Conservation (phyloP, 1,140 invertebrate genomes). For the Lutraria rhynchaena region DNA sequence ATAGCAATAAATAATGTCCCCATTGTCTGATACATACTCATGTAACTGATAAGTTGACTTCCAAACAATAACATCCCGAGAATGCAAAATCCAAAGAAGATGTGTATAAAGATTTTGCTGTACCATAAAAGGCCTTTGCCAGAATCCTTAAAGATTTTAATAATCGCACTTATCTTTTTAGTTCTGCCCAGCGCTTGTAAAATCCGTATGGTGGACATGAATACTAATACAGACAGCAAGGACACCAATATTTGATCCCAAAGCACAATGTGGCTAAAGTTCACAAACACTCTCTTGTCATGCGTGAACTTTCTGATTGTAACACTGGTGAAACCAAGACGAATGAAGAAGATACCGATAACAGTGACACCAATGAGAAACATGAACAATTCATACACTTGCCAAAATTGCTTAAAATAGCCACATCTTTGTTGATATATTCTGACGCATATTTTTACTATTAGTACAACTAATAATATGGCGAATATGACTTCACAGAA, state of each 20-base stretch:
- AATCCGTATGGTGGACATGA: conserved; percentile 59
- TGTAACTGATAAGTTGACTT: conserved; percentile 10
- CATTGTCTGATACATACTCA: conserved; percentile 30
- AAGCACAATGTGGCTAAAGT: conserved; percentile 63
- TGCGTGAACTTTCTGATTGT: conserved; percentile 49
- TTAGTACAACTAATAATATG: conserved; percentile 30
- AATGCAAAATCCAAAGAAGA: conserved; percentile 36
- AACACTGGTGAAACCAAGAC: background rate
- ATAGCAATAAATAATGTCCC: conserved; percentile 87
- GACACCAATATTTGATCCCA: conserved; percentile 58
- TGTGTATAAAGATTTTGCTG: conserved; percentile 41
- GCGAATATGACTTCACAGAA: conserved; percentile 54
- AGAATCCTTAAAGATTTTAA: conserved; percentile 39
- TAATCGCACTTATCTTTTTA: conserved; percentile 47
- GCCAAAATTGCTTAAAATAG: conserved; percentile 63
- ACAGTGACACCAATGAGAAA: conserved; percentile 17
- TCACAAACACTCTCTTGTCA: conserved; percentile 57
- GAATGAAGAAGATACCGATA: conserved; percentile 34
- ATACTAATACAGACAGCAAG: conserved; percentile 54
- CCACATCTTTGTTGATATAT: conserved; percentile 27
- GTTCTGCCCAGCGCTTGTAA: conserved; percentile 58
- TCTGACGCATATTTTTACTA: conserved; percentile 33
- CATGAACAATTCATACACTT: conserved; percentile 49
- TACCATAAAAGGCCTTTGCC: conserved; percentile 52
- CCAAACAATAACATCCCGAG: conserved; percentile 54